Percentiles rank a stretch among this genome's conserved stretches.
Conservation (phyloP, 2,797 vertebrate genomes). For the Halcyon chelicuti region DNA sequence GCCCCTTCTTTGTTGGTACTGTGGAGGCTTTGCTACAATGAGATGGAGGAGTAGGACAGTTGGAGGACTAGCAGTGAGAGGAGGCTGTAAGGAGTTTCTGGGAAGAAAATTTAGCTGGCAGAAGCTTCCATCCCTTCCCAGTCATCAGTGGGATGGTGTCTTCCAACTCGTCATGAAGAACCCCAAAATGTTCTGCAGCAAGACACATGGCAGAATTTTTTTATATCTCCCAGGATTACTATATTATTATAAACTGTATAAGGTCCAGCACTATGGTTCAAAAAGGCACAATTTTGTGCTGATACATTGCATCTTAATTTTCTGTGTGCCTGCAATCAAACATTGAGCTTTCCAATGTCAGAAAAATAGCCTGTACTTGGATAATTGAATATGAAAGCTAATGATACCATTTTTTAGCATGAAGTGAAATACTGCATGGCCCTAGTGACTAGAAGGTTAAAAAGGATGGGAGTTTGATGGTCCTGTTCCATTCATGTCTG, state of each 20-base stretch:
- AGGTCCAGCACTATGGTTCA: background rate
- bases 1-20: background rate
- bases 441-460: background rate
- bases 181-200: background rate
- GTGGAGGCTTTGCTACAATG: background rate
- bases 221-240: background rate
- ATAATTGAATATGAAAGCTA: background rate
- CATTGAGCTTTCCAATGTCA: background rate
- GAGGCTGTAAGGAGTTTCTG: background rate
- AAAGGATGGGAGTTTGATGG: background rate
- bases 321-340: background rate
- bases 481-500: background rate
- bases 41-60: background rate
- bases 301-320: background rate
- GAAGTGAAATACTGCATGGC: background rate
- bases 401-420: background rate
- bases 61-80: background rate
- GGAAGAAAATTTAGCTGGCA: background rate
- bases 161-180: background rate
- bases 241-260: background rate
- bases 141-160: rapidly evolving
- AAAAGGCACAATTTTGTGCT: background rate
- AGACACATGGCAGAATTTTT: background rate
- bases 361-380: background rate
- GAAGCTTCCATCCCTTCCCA: background rate